Conservation (phyloP, 2,888 invertebrate genomes). For the Synergus gifuensis region DNA sequence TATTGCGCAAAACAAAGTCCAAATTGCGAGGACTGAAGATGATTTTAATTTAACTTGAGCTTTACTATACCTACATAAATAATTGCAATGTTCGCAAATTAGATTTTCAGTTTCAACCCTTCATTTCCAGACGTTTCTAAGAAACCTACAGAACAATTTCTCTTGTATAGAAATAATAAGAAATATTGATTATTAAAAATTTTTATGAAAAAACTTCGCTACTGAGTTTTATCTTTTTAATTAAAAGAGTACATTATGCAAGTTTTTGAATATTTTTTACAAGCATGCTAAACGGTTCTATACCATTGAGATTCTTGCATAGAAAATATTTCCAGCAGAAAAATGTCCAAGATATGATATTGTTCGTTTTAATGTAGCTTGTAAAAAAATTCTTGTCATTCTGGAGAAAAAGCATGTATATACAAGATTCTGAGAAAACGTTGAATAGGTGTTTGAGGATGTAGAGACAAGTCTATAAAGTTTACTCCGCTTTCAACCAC, state of each 20-base stretch:
- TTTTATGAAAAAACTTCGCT: neutral
- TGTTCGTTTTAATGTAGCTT: neutral
- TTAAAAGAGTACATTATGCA: neutral
- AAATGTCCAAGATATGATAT: neutral
- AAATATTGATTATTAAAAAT: neutral
- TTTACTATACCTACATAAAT: neutral
- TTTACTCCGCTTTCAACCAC: neutral
- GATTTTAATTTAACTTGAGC: neutral
- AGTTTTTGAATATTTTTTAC: neutral
- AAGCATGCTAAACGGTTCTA: neutral
- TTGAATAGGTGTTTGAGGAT: neutral
- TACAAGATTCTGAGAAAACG: neutral
- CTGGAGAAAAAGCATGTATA: neutral
- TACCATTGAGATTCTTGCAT: neutral
- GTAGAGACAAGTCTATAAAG: constrained; percentile 10
- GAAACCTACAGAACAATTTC: neutral
- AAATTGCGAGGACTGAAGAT: neutral
- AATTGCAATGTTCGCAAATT: neutral
- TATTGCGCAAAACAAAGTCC: neutral
- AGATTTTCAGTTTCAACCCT: neutral
- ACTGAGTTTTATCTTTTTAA: neutral
- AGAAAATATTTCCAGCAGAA: neutral
- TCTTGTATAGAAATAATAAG: neutral
- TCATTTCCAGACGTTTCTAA: neutral
- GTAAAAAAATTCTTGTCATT: too few species aligned